Evolutionary conservation across 2,888 invertebrate genomes (phyloP).

Genomic region (Elmis aenea): DNA sequence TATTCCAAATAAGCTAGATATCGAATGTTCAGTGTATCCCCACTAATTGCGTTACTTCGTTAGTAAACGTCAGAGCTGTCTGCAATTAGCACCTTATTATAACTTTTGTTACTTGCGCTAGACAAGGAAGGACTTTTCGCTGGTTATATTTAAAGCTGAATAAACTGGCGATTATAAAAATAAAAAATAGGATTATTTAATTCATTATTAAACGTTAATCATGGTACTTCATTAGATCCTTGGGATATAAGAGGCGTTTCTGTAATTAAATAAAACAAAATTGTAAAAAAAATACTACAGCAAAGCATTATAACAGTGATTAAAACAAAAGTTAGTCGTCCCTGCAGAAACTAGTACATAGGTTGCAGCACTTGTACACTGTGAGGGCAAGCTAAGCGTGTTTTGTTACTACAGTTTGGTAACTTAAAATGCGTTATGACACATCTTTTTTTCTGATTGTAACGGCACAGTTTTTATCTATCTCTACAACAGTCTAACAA

Average conservation of each 20-base stretch:
- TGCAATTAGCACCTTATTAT: slow-evolving; percentile 14
- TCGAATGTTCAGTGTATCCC: too few relatives aligned
- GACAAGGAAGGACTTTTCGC: slow-evolving; percentile 11
- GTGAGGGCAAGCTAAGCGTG: slow-evolving; percentile 12
- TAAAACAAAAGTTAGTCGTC: too few relatives aligned
- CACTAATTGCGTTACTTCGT: slow-evolving; percentile 6
- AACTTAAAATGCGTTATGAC: slow-evolving; percentile 11
- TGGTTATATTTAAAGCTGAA: too few relatives aligned
- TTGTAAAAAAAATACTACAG: too few relatives aligned
- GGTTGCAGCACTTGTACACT: slow-evolving; percentile 13
- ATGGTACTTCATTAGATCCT: slow-evolving; percentile 36
- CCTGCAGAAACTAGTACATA: too few relatives aligned
- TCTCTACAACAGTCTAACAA: slow-evolving; percentile 35
- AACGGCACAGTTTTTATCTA: slow-evolving; percentile 28
- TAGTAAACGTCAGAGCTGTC: slow-evolving; percentile 7
- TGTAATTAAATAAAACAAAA: slow-evolving; percentile 38
- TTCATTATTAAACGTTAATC: too few relatives aligned
- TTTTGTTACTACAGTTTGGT: too few relatives aligned
- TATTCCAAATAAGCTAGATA: too few relatives aligned
- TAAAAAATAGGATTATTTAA: too few relatives aligned
- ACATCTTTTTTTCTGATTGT: slow-evolving; percentile 10
- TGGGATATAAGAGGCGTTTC: slow-evolving; percentile 40
- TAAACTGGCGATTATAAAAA: too few relatives aligned
- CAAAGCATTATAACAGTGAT: too few relatives aligned
- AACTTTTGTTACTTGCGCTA: slow-evolving; percentile 10